These are phyloP conservation scores for Tetragonisca angustula DNA, from an alignment of 2,888 invertebrate genomes.

Conservation along the genomic window DNA sequence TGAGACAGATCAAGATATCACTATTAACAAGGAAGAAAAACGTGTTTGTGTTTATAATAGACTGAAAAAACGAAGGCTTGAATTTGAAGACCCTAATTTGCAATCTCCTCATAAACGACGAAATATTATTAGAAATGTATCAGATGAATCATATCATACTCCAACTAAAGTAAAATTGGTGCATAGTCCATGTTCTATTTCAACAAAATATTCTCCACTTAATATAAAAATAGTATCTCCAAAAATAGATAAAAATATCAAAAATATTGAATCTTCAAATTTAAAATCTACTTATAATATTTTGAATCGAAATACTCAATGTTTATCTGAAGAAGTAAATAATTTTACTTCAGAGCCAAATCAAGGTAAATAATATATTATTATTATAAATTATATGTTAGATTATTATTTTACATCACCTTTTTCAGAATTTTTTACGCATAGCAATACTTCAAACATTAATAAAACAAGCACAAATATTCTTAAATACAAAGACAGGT, in stretches of 20 bases:
- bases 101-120: constrained; percentile 60
- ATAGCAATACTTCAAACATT: not conserved
- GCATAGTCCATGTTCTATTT: constrained; percentile 42
- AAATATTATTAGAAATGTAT: constrained; percentile 31
- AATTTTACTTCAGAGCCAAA: constrained; percentile 2
- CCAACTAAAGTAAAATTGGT: constrained; percentile 36
- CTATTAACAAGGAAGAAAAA: constrained; percentile 71
- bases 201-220: constrained; percentile 78
- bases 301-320: constrained; percentile 48
- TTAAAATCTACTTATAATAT: constrained; percentile 42
- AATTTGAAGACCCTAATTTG: constrained; percentile 43
- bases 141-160: constrained; percentile 37
- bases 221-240: constrained; percentile 78
- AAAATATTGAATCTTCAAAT: constrained; percentile 25
- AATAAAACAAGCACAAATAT: not conserved
- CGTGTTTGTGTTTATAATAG: constrained; percentile 76
- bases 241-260: constrained; percentile 54
- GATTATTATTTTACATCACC: not conserved
- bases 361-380: constrained; percentile 33
- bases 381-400: constrained; percentile 19
- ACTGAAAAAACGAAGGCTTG: constrained; percentile 72
- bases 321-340: constrained; percentile 57
- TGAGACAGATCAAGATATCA: constrained; percentile 71
- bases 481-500: constrained; percentile 22
- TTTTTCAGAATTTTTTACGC: constrained; percentile 36